Percentiles rank a stretch among this genome's conserved stretches.
Evolutionary conservation across 2,797 vertebrate species (phyloP).

Genomic region (Chaenodraco wilsoni): DNA sequence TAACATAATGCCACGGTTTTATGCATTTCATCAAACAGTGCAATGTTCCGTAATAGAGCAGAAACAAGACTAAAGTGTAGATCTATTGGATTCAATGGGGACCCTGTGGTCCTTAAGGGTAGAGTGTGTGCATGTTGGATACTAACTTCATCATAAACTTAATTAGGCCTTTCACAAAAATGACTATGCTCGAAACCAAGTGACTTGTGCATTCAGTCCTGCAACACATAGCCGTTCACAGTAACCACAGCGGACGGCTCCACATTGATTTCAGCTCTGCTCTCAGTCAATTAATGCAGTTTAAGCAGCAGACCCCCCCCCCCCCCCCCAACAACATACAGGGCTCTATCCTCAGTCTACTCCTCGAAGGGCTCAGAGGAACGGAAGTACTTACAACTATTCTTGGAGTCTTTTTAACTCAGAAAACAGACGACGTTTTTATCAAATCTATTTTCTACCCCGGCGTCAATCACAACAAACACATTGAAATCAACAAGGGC

Average conservation of each 20-base stretch:
- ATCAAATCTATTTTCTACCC: conserved; percentile 16
- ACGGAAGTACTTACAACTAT: conserved; percentile 1
- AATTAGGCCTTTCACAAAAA: too few species aligned
- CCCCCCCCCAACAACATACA: background rate
- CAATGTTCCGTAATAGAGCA: too few species aligned
- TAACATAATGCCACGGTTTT: too few species aligned
- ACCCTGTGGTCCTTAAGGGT: too few species aligned
- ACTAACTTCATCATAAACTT: too few species aligned
- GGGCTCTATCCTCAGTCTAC: background rate
- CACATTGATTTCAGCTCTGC: conserved; percentile 10
- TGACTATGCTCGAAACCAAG: too few species aligned
- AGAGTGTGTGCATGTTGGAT: too few species aligned
- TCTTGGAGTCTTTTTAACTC: conserved; percentile 19
- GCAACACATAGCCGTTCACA: background rate
- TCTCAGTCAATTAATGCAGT: background rate
- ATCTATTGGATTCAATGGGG: too few species aligned
- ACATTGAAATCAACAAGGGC: background rate
- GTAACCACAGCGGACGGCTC: background rate
- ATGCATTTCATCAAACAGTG: too few species aligned
- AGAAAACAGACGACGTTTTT: background rate
- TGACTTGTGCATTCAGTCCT: conserved; percentile 4
- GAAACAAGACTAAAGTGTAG: too few species aligned
- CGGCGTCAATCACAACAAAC: conserved; percentile 2
- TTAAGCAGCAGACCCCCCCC: conserved; percentile 4
- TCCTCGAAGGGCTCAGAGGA: background rate